These are phyloP conservation scores for Limnodromus scolopaceus DNA, from an alignment of 2,797 vertebrate genomes.

Conservation along the genomic window DNA sequence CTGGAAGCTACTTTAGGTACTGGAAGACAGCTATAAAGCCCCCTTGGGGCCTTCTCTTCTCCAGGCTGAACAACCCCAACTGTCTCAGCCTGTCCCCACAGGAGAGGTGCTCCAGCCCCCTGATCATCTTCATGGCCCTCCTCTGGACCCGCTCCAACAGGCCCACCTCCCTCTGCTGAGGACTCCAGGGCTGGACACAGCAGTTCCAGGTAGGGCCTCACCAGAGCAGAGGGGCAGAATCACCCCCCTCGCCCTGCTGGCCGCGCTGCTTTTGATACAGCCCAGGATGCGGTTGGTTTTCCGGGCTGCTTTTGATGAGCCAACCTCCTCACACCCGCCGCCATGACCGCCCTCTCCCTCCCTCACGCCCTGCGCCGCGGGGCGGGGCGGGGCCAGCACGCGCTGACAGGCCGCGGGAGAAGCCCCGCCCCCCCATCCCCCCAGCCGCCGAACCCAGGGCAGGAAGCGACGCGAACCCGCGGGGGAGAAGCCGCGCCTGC, in stretches of 20 bases:
- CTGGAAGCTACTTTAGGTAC: not conserved
- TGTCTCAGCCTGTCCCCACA: not conserved
- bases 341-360: too few species aligned
- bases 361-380: too few species aligned
- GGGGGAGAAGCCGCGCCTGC: rapidly evolving
- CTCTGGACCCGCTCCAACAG: not conserved
- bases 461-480: not conserved
- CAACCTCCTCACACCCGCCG: rapidly evolving
- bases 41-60: not conserved
- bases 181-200: not conserved
- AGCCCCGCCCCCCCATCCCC: not conserved
- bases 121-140: too few species aligned
- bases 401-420: not conserved
- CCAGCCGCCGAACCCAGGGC: not conserved
- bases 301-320: not conserved
- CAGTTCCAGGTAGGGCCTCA: not conserved
- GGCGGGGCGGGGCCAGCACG: not conserved
- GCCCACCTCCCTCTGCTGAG: not conserved
- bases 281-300: not conserved
- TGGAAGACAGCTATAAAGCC: not conserved
- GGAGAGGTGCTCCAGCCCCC: not conserved
- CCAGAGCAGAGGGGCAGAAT: not conserved
- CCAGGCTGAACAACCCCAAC: not conserved
- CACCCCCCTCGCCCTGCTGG: not conserved
- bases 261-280: not conserved